Base-by-base conservation (phyloP, 1,140 invertebrate species). In the Apis mellifera region DNA sequence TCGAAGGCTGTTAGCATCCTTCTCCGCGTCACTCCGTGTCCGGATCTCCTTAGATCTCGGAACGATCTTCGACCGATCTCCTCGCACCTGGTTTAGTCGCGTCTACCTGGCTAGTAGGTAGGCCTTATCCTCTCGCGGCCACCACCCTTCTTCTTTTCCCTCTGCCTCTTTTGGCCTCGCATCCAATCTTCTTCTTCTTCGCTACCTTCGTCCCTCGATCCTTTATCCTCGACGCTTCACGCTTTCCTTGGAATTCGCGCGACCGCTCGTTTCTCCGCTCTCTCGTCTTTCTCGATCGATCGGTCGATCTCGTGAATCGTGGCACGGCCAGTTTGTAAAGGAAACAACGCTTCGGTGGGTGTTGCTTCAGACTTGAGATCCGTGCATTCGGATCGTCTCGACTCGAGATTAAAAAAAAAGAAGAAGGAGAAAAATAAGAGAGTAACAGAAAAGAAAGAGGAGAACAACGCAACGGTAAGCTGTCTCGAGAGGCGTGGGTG, bases 71-170 rank as follows among this genome's bases (percentile, higher is more conserved):
- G 82, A 87, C 83, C 78, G 86, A 89, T 91, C 90, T 87, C 86
- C 90, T 90, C 90, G 90, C 90, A 90, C 90, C 90, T 90, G 90
- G 89, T 82, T 86, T 90, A 89, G 89, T 82, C 86, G 83, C 82
- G 76, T 83, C 76, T 81, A 89, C 84, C 89, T 86, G 83, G 77
- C 83, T 90, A n/a, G n/a, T n/a, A n/a, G n/a, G n/a, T n/a, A 87
- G 89, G 72, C 84, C 79, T 73, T 84, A 79, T 78, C 82, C 75
- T 84, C 75, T 77, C 70, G 62, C 60, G 17, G 60, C 55, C 50
- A 13, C 52, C 3, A 60, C 57, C 12, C 62, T n/a, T 48, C 54
- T 32, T 19, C n/a, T 26, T 48, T 23, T 54, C 54, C 19, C 74
- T 42, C 32, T 78, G 12, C 23, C 62, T 81, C 78, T 74, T 69